Conservation (phyloP, 2,888 invertebrate species). For the Synanthedon andrenaeformis region DNA sequence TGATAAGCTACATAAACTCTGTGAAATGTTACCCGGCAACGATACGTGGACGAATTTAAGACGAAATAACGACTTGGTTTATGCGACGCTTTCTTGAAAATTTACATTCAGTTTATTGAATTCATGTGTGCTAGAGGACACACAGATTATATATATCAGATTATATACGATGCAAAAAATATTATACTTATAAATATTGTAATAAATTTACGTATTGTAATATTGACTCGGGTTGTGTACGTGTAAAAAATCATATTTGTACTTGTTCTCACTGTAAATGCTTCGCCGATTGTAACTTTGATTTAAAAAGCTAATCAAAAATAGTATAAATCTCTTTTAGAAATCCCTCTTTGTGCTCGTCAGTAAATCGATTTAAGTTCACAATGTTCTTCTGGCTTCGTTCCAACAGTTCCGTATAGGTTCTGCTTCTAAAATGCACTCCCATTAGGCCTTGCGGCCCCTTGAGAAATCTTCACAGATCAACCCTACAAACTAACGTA, state of each 20-base stretch:
- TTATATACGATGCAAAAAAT: no score
- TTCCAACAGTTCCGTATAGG: slow-evolving; percentile 19
- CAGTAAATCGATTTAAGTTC: slow-evolving; percentile 22
- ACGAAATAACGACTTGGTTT: background rate
- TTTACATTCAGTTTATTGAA: no score
- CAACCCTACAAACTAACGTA: slow-evolving; percentile 22
- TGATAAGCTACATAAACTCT: slow-evolving; percentile 18
- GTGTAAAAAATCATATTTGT: no score
- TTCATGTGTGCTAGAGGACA: no score
- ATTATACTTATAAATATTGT: no score
- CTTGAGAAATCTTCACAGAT: slow-evolving; percentile 29
- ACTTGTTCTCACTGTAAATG: no score
- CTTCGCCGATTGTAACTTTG: background rate
- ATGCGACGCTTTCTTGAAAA: no score
- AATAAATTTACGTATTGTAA: no score
- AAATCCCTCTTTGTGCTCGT: background rate
- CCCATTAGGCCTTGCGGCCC: slow-evolving; percentile 38
- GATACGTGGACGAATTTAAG: background rate
- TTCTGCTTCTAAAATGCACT: slow-evolving; percentile 34
- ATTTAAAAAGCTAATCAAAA: slow-evolving; percentile 3
- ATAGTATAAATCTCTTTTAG: background rate
- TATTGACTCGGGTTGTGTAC: no score
- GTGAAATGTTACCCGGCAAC: background rate
- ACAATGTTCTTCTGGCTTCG: slow-evolving; percentile 27
- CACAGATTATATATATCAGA: no score